Evolutionary conservation across 1,140 invertebrate species (phyloP).

Genomic region (Magallana gigas): DNA sequence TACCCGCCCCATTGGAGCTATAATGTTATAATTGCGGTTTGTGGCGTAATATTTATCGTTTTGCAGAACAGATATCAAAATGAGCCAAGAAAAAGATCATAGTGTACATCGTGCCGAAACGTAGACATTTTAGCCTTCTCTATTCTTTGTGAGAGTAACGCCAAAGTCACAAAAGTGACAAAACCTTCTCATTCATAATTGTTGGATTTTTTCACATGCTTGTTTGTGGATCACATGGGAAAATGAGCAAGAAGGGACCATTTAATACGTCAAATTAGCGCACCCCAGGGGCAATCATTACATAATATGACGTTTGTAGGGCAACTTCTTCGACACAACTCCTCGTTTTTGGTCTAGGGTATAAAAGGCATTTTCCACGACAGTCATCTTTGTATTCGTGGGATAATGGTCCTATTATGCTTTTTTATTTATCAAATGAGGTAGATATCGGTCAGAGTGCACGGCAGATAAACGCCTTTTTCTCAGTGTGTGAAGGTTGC

Average conservation of each 20-base stretch:
- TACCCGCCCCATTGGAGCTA: constrained; percentile 22
- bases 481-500: neutral
- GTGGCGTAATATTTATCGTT: constrained; percentile 16
- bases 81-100: neutral
- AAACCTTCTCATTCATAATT: neutral
- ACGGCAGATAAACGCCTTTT: constrained; percentile 19
- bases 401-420: constrained; percentile 20
- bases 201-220: neutral
- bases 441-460: constrained; percentile 27
- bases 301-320: constrained; percentile 18
- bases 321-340: neutral
- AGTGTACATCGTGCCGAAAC: neutral
- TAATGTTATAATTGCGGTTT: constrained; percentile 36
- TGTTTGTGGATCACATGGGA: constrained; percentile 29
- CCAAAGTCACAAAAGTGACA: neutral
- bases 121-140: neutral
- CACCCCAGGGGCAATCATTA: neutral
- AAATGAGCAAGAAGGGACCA: neutral
- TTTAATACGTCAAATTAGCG: neutral
- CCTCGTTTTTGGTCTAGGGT: neutral
- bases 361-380: neutral
- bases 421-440: constrained; percentile 6
- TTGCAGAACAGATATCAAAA: neutral
- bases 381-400: neutral
- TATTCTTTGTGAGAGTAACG: neutral